phyloP scores from a whole-genome alignment of 2,888 invertebrate species.

The Polymixis flavicincta region DNA sequence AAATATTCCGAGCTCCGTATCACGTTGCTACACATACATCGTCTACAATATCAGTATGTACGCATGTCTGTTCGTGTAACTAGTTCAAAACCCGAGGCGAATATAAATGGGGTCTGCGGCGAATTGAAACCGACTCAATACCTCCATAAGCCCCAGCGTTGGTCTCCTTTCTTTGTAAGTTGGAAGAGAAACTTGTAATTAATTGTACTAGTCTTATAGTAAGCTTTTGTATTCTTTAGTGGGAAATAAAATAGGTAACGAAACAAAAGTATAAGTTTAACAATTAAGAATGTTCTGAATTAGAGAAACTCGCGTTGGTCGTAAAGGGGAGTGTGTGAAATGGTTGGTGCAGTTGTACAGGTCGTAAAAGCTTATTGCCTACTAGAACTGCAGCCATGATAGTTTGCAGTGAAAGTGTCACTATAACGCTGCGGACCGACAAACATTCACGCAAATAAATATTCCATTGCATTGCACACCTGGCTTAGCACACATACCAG shows the following conservation, averaged over 20 bases:
- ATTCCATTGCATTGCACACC: conserved; percentile 33
- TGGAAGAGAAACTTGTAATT: conserved; percentile 51
- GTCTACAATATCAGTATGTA: conserved; percentile 51
- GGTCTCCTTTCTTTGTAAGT: conserved; percentile 52
- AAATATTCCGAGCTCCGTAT: conserved; percentile 25
- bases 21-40: conserved; percentile 20
- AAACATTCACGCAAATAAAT: conserved; percentile 40
- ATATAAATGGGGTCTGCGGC: conserved; percentile 53
- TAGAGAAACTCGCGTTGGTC: conserved; percentile 19
- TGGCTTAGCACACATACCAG: not conserved
- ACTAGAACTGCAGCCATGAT: conserved; percentile 36
- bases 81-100: conserved; percentile 59
- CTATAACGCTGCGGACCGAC: not conserved
- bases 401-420: conserved; percentile 42
- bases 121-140: conserved; percentile 58
- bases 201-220: conserved; percentile 45
- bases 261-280: conserved; percentile 35
- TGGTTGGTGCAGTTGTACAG: conserved; percentile 40
- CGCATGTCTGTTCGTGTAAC: conserved; percentile 50
- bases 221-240: conserved; percentile 50
- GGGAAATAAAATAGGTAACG: conserved; percentile 45
- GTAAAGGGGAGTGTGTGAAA: conserved; percentile 39
- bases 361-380: conserved; percentile 47
- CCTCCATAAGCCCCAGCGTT: conserved; percentile 46
- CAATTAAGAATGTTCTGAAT: conserved; percentile 30